A percentile compares a stretch with the other conserved stretches of the same genome.
These are phyloP conservation scores for Pipra filicauda DNA, from an alignment of 2,113 vertebrate species.

Conservation along the genomic window DNA sequence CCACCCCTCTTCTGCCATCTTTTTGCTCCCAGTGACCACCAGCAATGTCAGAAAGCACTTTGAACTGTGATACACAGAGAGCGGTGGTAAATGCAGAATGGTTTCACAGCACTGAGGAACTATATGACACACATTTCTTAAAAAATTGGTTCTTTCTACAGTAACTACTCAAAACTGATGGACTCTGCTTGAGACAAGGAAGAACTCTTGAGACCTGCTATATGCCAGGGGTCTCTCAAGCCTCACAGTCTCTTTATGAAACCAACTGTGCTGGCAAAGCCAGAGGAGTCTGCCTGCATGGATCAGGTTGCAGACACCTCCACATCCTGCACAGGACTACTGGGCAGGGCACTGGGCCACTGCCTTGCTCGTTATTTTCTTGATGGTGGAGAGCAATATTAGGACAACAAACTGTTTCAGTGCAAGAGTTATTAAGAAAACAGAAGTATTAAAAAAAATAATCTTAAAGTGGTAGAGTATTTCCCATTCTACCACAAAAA, in stretches of 20 bases:
- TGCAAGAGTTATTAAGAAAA: not conserved
- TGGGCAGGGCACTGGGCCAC: not conserved
- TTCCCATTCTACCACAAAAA: not conserved
- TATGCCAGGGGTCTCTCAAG: fast-evolving
- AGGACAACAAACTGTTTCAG: not conserved
- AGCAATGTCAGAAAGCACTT: not conserved
- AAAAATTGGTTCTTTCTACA: not conserved
- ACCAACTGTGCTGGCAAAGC: fast-evolving
- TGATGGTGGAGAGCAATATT: not conserved
- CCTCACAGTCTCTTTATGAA: not conserved
- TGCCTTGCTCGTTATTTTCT: not conserved
- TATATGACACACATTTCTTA: not conserved
- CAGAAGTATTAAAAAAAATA: not conserved
- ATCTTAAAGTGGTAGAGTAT: not conserved
- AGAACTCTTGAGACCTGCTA: not conserved
- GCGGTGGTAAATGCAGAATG: fast-evolving
- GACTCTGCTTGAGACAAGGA: not conserved
- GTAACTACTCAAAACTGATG: not conserved
- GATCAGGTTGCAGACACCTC: not conserved
- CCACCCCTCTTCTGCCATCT: not conserved
- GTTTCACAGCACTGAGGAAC: not conserved
- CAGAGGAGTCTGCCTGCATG: fast-evolving
- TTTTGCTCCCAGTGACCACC: not conserved
- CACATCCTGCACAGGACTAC: fast-evolving
- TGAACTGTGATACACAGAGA: not conserved